Evolutionary conservation across 2,113 vertebrate genomes (phyloP).

Genomic region (Podarcis muralis): DNA sequence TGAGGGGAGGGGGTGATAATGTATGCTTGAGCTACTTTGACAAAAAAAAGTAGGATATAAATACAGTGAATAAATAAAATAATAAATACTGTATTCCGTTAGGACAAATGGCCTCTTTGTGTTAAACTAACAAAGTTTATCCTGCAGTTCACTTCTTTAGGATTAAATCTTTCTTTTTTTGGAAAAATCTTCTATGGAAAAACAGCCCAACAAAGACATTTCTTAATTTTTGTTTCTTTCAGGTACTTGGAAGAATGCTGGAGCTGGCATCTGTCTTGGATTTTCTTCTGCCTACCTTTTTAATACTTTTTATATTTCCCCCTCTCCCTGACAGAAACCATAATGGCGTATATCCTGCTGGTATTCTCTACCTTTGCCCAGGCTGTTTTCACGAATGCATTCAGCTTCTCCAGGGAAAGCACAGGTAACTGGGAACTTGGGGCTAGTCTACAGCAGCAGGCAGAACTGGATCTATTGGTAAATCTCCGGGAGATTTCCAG

Average conservation of each 20-base stretch:
- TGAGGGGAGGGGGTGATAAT: too few species aligned
- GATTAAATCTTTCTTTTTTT: background rate
- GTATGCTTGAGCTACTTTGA: too few species aligned
- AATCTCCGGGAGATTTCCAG: too few species aligned
- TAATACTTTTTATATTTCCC: background rate
- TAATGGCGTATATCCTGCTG: slow-evolving; percentile 48
- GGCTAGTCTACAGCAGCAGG: background rate
- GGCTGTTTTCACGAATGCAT: background rate
- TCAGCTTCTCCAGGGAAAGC: slow-evolving; percentile 13
- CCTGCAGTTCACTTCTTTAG: background rate
- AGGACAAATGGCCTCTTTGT: background rate
- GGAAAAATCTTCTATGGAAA: background rate
- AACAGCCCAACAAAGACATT: background rate
- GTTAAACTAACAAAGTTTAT: background rate
- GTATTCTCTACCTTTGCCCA: slow-evolving; percentile 44
- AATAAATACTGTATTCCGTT: too few species aligned
- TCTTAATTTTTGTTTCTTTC: background rate
- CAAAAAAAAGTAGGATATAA: too few species aligned
- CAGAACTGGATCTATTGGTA: too few species aligned
- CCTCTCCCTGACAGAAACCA: slow-evolving; percentile 29
- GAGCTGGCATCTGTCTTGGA: background rate
- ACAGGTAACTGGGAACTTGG: slow-evolving; percentile 39
- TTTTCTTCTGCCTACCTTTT: background rate
- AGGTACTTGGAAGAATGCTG: background rate
- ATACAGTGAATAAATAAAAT: too few species aligned